Percentiles rank a stretch among this genome's conserved stretches.
Conservation (phyloP, 2,113 vertebrate species). For the Sphyrna mokarran region DNA sequence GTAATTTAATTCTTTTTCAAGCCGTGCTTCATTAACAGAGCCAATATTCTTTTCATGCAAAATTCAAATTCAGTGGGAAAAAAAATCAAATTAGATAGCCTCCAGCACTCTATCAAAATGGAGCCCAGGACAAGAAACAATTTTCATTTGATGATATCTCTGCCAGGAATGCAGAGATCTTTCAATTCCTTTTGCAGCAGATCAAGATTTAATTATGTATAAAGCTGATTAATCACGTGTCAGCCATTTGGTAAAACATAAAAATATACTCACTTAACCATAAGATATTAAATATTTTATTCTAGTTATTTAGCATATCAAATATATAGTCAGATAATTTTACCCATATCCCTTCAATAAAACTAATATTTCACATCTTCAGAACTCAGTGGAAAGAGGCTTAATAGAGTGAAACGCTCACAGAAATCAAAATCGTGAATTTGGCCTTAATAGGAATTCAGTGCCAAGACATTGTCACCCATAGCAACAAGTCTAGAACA, state of each 20-base stretch:
- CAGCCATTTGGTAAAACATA: neutral
- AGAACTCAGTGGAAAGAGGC: neutral
- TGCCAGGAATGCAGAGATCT: neutral
- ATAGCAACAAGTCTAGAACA: neutral
- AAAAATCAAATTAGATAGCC: neutral
- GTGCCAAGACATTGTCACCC: neutral
- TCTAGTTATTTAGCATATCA: neutral
- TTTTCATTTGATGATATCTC: slow-evolving; percentile 7
- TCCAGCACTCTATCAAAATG: neutral
- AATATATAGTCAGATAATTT: neutral
- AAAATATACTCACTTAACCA: neutral
- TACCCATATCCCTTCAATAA: neutral
- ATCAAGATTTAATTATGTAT: neutral
- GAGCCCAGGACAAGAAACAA: neutral
- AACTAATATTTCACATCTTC: neutral
- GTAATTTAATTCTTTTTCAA: neutral
- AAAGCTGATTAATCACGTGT: neutral
- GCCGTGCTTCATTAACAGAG: neutral
- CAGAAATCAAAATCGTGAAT: neutral
- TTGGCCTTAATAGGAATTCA: neutral
- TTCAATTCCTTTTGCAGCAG: neutral
- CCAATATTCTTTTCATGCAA: neutral
- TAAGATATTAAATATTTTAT: neutral
- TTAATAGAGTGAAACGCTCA: neutral
- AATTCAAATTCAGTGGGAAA: neutral